Percentiles rank a stretch among this genome's conserved stretches.
phyloP scores from a whole-genome alignment of 64 coral and sea anemone genomes.

The Dendrophyllia cribrosa region DNA sequence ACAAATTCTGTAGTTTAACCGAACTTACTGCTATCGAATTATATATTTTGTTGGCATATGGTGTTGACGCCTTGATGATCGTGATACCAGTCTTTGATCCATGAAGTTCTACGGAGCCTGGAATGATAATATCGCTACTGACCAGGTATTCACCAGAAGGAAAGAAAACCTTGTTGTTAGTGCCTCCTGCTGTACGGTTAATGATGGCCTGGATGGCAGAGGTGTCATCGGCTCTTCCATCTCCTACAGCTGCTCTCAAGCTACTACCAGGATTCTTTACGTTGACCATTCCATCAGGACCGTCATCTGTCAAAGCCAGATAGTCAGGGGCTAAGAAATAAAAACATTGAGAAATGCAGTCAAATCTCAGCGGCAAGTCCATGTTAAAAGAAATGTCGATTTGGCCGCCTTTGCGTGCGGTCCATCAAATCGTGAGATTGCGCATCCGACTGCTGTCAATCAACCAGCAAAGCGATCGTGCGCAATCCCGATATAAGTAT shows the following conservation, averaged over 20 bases:
- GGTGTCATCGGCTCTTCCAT: slow-evolving; percentile 24
- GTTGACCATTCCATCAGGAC: slow-evolving; percentile 19
- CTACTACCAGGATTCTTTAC: neutral
- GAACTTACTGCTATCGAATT: neutral
- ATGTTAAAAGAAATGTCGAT: too few species aligned
- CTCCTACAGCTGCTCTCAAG: slow-evolving; percentile 11
- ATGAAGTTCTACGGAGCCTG: neutral
- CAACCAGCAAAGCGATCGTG: too few species aligned
- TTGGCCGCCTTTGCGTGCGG: too few species aligned
- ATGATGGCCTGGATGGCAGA: slow-evolving; percentile 30
- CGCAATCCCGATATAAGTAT: too few species aligned
- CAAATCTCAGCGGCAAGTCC: neutral
- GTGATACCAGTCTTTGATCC: slow-evolving; percentile 19
- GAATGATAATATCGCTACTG: neutral
- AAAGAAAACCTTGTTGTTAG: slow-evolving; percentile 29
- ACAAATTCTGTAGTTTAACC: slow-evolving; percentile 1
- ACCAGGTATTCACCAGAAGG: slow-evolving; percentile 42
- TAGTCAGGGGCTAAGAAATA: neutral
- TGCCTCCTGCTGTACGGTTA: neutral
- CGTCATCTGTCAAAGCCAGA: neutral
- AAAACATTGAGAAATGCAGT: neutral
- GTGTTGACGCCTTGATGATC: neutral
- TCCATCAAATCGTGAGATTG: too few species aligned
- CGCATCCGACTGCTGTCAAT: too few species aligned
- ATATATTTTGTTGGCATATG: neutral